Conservation (phyloP, 2,888 invertebrate species). For the Stenurella melanura region DNA sequence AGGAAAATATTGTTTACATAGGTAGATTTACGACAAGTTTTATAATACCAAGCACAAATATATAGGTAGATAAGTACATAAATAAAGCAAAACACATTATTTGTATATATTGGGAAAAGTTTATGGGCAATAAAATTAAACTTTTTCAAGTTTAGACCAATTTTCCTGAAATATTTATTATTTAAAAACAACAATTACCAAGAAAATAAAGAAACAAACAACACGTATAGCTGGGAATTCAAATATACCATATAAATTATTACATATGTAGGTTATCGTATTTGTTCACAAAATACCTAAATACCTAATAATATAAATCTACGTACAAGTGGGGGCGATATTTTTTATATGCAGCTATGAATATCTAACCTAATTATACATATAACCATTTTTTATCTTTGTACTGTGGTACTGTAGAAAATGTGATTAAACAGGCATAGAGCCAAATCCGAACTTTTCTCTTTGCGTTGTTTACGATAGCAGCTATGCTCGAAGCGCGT, state of each 20-base stretch:
- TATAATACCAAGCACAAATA: conserved; percentile 26
- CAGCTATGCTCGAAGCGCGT: conserved; percentile 8
- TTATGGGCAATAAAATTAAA: neutral
- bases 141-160: neutral
- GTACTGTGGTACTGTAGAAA: conserved; percentile 35
- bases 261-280: neutral
- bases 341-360: conserved; percentile 48
- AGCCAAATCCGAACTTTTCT: conserved; percentile 28
- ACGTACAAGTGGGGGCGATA: neutral
- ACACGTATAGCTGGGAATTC: neutral
- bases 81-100: conserved; percentile 27
- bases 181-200: neutral
- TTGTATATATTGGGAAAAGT: neutral
- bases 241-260: conserved; percentile 9
- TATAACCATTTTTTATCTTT: conserved; percentile 41
- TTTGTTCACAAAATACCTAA: neutral
- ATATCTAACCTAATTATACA: conserved; percentile 54
- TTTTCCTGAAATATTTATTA: neutral
- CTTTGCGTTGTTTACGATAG: conserved; percentile 23
- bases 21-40: conserved; percentile 29
- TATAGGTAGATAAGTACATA: conserved; percentile 5
- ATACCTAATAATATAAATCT: conserved; percentile 9
- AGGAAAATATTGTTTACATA: conserved; percentile 35
- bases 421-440: conserved; percentile 39
- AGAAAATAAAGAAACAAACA: neutral